Evolutionary conservation across 2,113 vertebrate species (phyloP).

Genomic region (Elephas maximus): DNA sequence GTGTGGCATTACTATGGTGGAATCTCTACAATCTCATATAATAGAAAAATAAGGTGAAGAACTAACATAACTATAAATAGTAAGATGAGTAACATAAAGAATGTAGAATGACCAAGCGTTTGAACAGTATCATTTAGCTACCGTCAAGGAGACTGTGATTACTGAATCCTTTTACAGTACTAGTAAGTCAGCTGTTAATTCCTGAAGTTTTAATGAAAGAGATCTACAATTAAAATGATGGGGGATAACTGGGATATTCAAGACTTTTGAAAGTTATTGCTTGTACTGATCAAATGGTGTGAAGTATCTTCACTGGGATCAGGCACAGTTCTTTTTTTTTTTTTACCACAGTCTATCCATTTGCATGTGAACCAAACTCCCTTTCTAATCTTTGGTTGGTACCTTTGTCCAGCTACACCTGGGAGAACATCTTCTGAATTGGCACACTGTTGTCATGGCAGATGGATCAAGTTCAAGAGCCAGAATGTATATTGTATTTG

Average conservation of each 20-base stretch:
- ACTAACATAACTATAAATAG: background rate
- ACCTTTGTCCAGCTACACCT: conserved; percentile 25
- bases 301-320: background rate
- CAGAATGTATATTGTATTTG: conserved; percentile 36
- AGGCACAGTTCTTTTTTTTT: background rate
- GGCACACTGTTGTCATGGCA: conserved; percentile 54
- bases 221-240: background rate
- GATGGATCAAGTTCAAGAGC: conserved; percentile 61
- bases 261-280: background rate
- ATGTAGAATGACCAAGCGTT: background rate
- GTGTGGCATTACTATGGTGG: background rate
- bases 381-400: background rate
- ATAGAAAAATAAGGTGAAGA: conserved; percentile 35
- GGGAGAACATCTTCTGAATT: conserved; percentile 22
- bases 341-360: background rate
- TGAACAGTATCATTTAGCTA: background rate
- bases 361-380: background rate
- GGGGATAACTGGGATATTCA: background rate
- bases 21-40: background rate
- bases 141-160: background rate
- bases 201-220: conserved; percentile 39
- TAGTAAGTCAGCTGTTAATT: background rate
- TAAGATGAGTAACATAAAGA: background rate
- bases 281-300: background rate
- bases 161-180: background rate